Evolutionary conservation across 2,113 vertebrate species (phyloP), one percentile per base, ranked within the genome.

Genomic region (Cacatua alba): DNA sequence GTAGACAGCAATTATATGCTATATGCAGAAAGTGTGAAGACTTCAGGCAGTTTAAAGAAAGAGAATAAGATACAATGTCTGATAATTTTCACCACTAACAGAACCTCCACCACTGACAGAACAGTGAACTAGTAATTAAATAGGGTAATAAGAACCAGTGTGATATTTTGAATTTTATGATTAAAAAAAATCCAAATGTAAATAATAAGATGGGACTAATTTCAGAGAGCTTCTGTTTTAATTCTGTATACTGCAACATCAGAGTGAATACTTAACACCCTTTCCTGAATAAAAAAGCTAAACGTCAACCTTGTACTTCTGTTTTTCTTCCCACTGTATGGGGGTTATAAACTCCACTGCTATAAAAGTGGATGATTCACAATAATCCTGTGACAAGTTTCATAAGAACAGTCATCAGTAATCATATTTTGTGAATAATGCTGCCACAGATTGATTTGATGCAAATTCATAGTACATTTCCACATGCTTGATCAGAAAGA

Each of bases 341-440:
- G 11, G 13, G 26, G 11, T 95, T 92, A 35, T 88, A 96, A 96
- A 94, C 33, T 68, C 28, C 70, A 37, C 82, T 86, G 86, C 77
- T 94, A 17, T 94, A 83, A 86, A 96, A 97, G 52, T 3, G 0
- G 25, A 93, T 81, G 57, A 97, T 96, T 97, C 82, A 76, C 63
- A 95, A 75, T 91, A 96, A 92, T 82, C 53, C 43, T 92, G 52
- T 80, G 79, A 43, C 77, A 86, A 71, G 64, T 96, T 97, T 97
- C 70, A 94, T 95, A 78, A 94, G 71, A 92, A 92, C 63, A 96
- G 97, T 95, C 92, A 90, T 86, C 82, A 80, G 63, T 77, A 95
- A 97, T 94, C 68, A 83, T 80, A 71, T 65, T 15, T 62, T 96
- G 85, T 84, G 69, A 96, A 97, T 97, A 96, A 97, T 79, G 53